These are phyloP conservation scores for Yoshiicerus persimilis DNA, from an alignment of 1,140 invertebrate genomes.

Conservation along the genomic window DNA sequence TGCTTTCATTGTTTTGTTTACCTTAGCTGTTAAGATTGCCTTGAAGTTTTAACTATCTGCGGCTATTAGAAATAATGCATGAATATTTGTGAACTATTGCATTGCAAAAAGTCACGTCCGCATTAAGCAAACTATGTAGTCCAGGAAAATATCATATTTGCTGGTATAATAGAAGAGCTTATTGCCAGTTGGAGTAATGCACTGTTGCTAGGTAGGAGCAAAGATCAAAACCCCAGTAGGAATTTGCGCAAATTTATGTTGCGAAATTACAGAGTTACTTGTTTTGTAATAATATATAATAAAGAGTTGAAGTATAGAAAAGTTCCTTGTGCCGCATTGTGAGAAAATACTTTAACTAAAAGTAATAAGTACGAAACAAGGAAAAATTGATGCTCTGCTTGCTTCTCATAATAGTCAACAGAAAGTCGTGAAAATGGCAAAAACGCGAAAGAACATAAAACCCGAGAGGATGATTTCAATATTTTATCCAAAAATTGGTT, in stretches of 20 bases:
- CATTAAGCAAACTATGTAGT: background rate
- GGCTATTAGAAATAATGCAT: no score
- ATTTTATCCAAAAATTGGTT: background rate
- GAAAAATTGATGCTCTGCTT: background rate
- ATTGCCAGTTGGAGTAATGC: background rate
- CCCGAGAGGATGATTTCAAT: background rate
- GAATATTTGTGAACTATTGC: background rate
- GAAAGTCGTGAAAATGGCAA: background rate
- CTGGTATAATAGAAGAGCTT: background rate
- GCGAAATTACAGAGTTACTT: background rate
- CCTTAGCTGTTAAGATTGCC: background rate
- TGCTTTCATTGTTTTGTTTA: background rate
- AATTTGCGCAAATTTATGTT: background rate
- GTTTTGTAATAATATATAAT: background rate
- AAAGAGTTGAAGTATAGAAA: background rate
- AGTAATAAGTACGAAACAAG: background rate
- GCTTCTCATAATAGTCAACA: background rate
- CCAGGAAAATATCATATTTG: background rate
- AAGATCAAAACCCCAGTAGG: background rate
- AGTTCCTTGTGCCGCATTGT: background rate
- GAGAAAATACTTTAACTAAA: background rate
- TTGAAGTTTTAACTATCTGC: background rate
- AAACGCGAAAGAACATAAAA: background rate
- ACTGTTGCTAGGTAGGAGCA: background rate
- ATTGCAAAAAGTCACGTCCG: background rate